phyloP scores from a whole-genome alignment of 35 echinoderm and acorn worm species.

The Stichopus chloronotus region DNA sequence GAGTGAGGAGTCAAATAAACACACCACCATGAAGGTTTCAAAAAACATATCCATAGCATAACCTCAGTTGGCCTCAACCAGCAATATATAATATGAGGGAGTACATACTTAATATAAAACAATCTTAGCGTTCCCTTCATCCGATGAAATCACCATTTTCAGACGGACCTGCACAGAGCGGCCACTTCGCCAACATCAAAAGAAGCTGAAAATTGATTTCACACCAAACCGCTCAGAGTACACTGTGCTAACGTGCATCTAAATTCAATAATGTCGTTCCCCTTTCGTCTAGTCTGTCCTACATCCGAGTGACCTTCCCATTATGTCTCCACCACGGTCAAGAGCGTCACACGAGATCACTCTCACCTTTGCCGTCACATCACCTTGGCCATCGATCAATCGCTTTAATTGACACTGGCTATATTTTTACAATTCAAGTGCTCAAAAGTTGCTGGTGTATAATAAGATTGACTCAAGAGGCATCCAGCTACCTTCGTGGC shows the following conservation, averaged over 20 bases:
- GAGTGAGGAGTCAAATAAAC: no score
- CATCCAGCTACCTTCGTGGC: neutral
- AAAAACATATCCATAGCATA: no score
- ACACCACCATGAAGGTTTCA: no score
- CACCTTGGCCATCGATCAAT: neutral
- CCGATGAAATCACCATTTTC: no score
- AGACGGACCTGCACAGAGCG: no score
- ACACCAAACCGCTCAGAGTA: neutral
- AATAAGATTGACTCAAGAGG: conserved; percentile 32
- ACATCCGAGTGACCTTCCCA: conserved; percentile 32
- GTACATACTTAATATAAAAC: no score
- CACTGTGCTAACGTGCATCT: neutral
- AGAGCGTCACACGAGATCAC: neutral
- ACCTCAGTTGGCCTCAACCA: no score
- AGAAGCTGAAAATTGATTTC: neutral
- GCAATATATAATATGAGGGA: no score
- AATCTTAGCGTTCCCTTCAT: no score
- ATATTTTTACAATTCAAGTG: conserved; percentile 21
- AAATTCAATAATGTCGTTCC: neutral
- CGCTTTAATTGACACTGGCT: conserved; percentile 24
- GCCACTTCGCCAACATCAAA: no score
- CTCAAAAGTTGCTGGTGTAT: neutral
- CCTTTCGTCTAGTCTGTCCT: neutral
- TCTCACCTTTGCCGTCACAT: neutral
- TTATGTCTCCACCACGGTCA: conserved; percentile 19